Base-by-base conservation (phyloP, 2,113 vertebrate species). In the Tenebrosternarchus preto region DNA sequence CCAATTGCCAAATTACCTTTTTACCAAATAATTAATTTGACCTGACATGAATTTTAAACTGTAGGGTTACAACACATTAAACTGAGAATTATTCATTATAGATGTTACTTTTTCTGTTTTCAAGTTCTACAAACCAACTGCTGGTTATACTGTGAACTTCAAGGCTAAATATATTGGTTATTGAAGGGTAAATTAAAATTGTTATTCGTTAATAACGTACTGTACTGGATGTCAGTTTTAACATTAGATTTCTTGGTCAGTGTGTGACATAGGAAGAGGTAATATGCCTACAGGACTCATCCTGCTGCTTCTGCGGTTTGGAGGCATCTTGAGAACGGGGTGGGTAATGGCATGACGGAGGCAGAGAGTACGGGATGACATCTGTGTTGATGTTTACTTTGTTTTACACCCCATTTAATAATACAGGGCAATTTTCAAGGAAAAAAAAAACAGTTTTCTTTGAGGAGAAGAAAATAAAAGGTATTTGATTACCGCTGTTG, bases 361-460 rank as follows among this genome's bases (percentile, higher is more conserved):
- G 12, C 12, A 31, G 61, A 39, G 33, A 39, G 19, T 12, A n/a
- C 6, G n/a, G 19, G n/a, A 16, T 68, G 64, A 66, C 17, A 16
- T n/a, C 33, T 0, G 20, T 68, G 64, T 39, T 39, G 8, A 68
- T n/a, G 33, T 68, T 39, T 31, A 20, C 36, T 59, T 68, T 68
- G 64, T 68, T 68, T 68, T 68, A 68, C n/a, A 68, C 64, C 64
- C 64, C 64, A 68, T 36, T 36, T 68, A 68, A 68, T 68, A 68
- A 68, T n/a, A 16, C 31, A 6, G 63, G 64, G 33, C 64, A 39
- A 68, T 68, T 68, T 39, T 39, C 19, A 31, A 66, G 19, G 27
- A 5, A 36, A 66, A 31, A 63, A 29, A 36, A 29, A 39, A 31
- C 19, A 39, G 1, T 39, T 68, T 68, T 39, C 20, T 68, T 36